Evolutionary conservation across 2,113 vertebrate species (phyloP).

Genomic region (Syrrhaptes paradoxus): DNA sequence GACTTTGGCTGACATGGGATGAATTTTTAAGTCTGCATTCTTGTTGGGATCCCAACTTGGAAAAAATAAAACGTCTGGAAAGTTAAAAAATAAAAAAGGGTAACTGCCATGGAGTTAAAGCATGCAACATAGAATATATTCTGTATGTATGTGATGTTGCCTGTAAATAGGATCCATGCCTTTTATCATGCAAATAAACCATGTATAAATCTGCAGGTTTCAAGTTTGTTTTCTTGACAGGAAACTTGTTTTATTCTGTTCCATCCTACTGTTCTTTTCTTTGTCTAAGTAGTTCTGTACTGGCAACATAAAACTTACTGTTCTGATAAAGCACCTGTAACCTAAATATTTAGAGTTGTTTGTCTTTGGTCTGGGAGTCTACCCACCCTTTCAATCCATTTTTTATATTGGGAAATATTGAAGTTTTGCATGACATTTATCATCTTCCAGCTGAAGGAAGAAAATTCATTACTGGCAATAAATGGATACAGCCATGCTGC

Average conservation of each 20-base stretch:
- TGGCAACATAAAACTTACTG: not conserved
- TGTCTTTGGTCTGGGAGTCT: not conserved
- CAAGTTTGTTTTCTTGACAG: not conserved
- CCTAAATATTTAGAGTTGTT: not conserved
- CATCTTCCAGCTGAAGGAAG: not conserved
- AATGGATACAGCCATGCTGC: not conserved
- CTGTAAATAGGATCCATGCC: not conserved
- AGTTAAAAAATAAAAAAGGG: not conserved
- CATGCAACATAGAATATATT: not conserved
- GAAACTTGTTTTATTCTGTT: not conserved
- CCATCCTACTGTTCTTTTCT: not conserved
- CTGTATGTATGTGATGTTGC: not conserved
- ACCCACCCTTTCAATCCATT: not conserved
- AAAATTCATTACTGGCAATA: not conserved
- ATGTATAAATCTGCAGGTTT: not conserved
- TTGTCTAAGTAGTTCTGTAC: not conserved
- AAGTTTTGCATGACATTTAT: not conserved
- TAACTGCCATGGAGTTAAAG: not conserved
- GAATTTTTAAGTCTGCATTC: not conserved
- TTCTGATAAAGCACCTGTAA: not conserved
- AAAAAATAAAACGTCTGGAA: not conserved
- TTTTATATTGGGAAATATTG: not conserved
- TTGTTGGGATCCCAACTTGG: not conserved
- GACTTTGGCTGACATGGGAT: not conserved
- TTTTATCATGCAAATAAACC: not conserved